Evolutionary conservation across 2,113 vertebrate genomes (phyloP), one percentile per base, ranked within the genome.

Genomic region (Crypturellus undulatus): DNA sequence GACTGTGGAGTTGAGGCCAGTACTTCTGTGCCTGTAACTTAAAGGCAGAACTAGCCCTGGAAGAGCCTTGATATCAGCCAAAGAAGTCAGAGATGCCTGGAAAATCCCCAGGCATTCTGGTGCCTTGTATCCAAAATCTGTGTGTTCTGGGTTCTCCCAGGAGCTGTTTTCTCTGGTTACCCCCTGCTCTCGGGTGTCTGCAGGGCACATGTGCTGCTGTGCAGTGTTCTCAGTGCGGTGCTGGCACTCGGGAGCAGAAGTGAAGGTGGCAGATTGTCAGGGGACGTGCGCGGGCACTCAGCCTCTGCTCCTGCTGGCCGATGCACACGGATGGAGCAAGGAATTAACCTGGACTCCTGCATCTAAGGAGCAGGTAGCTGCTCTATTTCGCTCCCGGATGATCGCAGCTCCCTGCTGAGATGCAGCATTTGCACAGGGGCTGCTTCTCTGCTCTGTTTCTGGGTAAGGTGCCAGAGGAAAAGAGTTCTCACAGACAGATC

Each of bases 221-320:
- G n/a, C 69, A 51, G 51, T 7, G 43, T 71, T 34, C 13, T 58
- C 68, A 56, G 82, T 32, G 51, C 32, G 10, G 10, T 80, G 10
- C 72, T 13, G 51, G 38, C 78, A 60, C 2, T 28, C 73, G 49
- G 62, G 64, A 84, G 86, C 60, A 32, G 24, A 21, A 92, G 13
- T 0, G 0, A 25, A 45, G n/a, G 34, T 6, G 12, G 36, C 4
- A 60, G 51, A 24, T 32, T 63, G 26, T 62, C 47, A 42, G 26
- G 47, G 38, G 36, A 59, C 38, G 18, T 0, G 0, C 36, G 49
- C 22, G 0, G 0, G 8, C 16, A 11, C 34, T 60, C 38, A 71
- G 28, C 42, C 24, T 54, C 51, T 4, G 0, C 25, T 86, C 38
- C 26, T 17, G n/a, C 38, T 36, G 45, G 0, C 6, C 60, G n/a